Evolutionary conservation across 2,888 invertebrate genomes (phyloP).

Genomic region (Chouioia cunea): DNA sequence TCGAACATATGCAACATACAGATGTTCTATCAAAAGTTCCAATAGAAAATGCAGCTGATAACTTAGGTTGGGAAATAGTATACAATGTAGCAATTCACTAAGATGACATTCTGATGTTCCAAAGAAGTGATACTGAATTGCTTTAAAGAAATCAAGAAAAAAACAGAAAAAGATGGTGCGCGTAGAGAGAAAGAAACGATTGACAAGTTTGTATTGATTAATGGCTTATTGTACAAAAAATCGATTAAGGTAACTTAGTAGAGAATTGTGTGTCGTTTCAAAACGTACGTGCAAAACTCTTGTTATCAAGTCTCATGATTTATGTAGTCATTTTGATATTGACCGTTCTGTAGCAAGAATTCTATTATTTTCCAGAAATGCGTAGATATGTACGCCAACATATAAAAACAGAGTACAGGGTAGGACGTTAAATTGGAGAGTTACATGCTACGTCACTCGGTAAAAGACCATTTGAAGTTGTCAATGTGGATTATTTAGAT

Average conservation of each 20-base stretch:
- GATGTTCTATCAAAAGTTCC: conserved; percentile 39
- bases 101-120: conserved; percentile 23
- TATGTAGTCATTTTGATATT: neutral
- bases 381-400: conserved; percentile 28
- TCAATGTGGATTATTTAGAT: conserved; percentile 48
- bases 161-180: conserved; percentile 2
- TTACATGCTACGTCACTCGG: conserved; percentile 49
- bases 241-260: too few relatives aligned
- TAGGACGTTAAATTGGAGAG: conserved; percentile 44
- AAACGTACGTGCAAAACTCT: conserved; percentile 35
- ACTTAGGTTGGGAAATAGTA: conserved; percentile 1
- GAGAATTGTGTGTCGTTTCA: conserved; percentile 24
- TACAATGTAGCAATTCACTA: conserved; percentile 10
- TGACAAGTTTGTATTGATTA: conserved; percentile 11
- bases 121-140: conserved; percentile 5
- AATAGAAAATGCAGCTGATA: neutral
- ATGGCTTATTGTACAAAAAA: conserved; percentile 37
- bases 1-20: conserved; percentile 29
- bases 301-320: conserved; percentile 48
- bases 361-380: conserved; percentile 22
- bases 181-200: conserved; percentile 11
- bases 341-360: conserved; percentile 8
- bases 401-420: conserved; percentile 31
- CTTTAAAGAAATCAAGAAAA: conserved; percentile 17
- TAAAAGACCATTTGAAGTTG: conserved; percentile 42